Percentiles rank a stretch among this genome's conserved stretches.
Conservation (phyloP, 2,888 invertebrate genomes). For the Liposcelis brunnea region DNA sequence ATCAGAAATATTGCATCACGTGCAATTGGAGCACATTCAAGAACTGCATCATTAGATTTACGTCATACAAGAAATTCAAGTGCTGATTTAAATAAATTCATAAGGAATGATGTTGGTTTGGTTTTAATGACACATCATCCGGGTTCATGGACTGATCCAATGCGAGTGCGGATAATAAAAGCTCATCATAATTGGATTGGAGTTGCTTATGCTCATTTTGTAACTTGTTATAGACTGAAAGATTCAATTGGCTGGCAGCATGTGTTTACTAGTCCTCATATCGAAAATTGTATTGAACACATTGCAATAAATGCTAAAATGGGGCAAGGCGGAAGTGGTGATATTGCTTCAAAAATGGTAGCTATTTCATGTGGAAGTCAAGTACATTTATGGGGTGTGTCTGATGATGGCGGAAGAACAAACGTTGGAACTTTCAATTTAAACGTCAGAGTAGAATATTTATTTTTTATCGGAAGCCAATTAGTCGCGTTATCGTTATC, state of each 20-base stretch:
- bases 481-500: constrained; percentile 85
- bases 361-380: constrained; percentile 63
- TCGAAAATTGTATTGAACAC: constrained; percentile 75
- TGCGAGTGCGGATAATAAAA: constrained; percentile 80
- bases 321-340: constrained; percentile 30
- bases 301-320: constrained; percentile 60
- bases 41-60: constrained; percentile 66
- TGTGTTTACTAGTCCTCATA: constrained; percentile 82
- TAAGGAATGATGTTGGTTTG: constrained; percentile 50
- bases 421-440: constrained; percentile 78
- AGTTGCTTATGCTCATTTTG: constrained; percentile 89
- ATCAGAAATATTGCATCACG: constrained; percentile 25
- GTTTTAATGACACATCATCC: constrained; percentile 43
- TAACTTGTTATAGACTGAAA: constrained; percentile 87
- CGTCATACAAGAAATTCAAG: constrained; percentile 56
- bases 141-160: constrained; percentile 60
- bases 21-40: constrained; percentile 45
- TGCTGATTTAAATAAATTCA: constrained; percentile 53
- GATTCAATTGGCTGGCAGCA: constrained; percentile 95
- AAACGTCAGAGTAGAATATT: constrained; percentile 80
- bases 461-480: constrained; percentile 95
- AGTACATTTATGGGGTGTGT: constrained; percentile 62
- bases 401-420: constrained; percentile 53
- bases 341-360: constrained; percentile 55
- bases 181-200: constrained; percentile 98